Evolutionary conservation across 1,140 invertebrate species (phyloP).

Genomic region (Sycophaga agraensis): DNA sequence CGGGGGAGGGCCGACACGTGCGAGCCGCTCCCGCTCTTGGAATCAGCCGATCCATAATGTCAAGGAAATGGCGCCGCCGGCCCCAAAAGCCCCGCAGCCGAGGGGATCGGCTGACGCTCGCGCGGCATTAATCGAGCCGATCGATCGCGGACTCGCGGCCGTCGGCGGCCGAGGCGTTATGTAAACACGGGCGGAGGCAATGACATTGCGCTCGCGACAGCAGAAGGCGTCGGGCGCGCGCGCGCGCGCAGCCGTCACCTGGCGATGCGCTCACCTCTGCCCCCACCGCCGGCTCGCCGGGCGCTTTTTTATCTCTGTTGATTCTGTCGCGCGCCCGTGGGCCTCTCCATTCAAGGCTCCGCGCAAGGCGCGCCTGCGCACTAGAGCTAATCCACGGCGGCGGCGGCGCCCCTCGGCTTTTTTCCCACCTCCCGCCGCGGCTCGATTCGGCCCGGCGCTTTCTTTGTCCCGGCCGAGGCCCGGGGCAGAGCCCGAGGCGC

Average conservation of each 20-base stretch:
- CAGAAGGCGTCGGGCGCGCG: too few relatives aligned
- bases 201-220: constrained; percentile 36
- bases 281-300: too few relatives aligned
- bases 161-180: constrained; percentile 7
- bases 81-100: too few relatives aligned
- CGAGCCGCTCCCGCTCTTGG: constrained; percentile 14
- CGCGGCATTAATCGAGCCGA: background rate
- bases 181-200: constrained; percentile 33
- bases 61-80: constrained; percentile 23
- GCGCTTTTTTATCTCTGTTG: too few relatives aligned
- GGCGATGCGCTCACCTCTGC: background rate
- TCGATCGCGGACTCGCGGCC: background rate
- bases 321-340: too few relatives aligned
- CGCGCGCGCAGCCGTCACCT: background rate
- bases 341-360: too few relatives aligned
- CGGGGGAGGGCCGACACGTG: background rate
- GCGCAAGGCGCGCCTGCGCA: too few relatives aligned
- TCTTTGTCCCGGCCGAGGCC: too few relatives aligned
- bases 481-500: too few relatives aligned
- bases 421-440: background rate
- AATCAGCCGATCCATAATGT: constrained; percentile 27
- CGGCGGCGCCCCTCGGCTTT: background rate
- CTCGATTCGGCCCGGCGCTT: too few relatives aligned
- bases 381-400: too few relatives aligned
- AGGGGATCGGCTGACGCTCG: background rate